Evolutionary conservation across 2,888 invertebrate genomes (phyloP).

Genomic region (Aporophyla lueneburgensis): DNA sequence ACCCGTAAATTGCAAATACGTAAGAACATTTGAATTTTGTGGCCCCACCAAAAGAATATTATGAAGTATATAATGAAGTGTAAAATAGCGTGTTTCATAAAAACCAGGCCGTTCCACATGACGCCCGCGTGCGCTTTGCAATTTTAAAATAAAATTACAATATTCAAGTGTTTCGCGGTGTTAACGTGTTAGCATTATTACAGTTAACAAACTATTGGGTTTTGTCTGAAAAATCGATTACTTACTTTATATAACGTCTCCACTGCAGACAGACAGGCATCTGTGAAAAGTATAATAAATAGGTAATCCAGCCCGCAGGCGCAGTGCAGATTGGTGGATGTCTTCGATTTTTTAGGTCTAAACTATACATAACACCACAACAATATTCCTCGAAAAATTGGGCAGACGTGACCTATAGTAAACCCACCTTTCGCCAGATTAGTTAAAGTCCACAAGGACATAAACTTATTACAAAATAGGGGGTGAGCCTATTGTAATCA

Average conservation of each 20-base stretch:
- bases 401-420: too few relatives aligned
- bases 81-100: slow-evolving; percentile 20
- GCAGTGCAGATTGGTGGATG: neutral
- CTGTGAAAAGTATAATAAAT: neutral
- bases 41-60: neutral
- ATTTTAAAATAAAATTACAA: slow-evolving; percentile 39
- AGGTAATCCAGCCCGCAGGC: neutral
- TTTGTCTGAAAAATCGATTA: slow-evolving; percentile 4
- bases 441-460: neutral
- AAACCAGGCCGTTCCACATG: slow-evolving; percentile 55
- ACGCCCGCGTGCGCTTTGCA: slow-evolving; percentile 39
- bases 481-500: neutral
- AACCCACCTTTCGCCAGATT: neutral
- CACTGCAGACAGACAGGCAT: neutral
- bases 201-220: neutral
- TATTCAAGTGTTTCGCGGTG: slow-evolving; percentile 18
- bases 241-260: neutral
- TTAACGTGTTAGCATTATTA: slow-evolving; percentile 15
- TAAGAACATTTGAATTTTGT: too few relatives aligned
- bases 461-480: neutral
- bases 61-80: neutral
- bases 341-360: neutral
- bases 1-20: too few relatives aligned
- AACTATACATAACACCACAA: neutral
- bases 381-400: too few relatives aligned